Conservation (phyloP, 2,797 vertebrate genomes). For the Decapterus maruadsi region DNA sequence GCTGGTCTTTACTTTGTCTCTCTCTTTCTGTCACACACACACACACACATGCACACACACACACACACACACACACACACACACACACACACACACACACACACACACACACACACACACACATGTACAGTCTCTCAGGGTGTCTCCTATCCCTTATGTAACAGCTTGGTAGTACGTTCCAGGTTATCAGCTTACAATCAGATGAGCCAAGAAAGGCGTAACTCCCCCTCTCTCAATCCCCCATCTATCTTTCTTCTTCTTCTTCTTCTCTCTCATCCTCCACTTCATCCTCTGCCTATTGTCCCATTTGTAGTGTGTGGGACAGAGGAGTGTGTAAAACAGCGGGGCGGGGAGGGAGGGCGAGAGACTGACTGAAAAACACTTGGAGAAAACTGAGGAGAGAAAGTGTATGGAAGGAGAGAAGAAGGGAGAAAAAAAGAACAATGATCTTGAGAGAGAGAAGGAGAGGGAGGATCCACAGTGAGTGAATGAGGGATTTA, state of each 20-base stretch:
- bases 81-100: slow-evolving; percentile 21
- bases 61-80: slow-evolving; percentile 26
- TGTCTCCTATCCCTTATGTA: slow-evolving; percentile 71
- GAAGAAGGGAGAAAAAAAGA: not conserved
- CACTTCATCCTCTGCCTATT: slow-evolving; percentile 1
- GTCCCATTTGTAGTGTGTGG: slow-evolving; percentile 12
- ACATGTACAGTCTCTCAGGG: slow-evolving; percentile 33
- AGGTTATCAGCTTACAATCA: slow-evolving; percentile 75
- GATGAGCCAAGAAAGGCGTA: slow-evolving; percentile 64
- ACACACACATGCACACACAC: not conserved
- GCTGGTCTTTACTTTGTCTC: slow-evolving; percentile 23
- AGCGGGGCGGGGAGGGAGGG: not conserved
- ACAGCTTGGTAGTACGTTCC: slow-evolving; percentile 60
- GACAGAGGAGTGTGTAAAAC: slow-evolving; percentile 7
- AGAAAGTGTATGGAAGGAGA: not conserved
- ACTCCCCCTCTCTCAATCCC: slow-evolving; percentile 17
- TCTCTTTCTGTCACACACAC: no score
- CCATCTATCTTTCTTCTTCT: not conserved
- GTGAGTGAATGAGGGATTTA: slow-evolving; percentile 29
- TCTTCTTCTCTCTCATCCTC: not conserved
- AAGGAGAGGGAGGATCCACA: not conserved
- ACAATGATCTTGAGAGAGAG: not conserved
- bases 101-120: slow-evolving; percentile 25
- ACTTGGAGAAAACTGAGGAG: not conserved
- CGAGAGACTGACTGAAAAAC: not conserved